Evolutionary conservation across 2,113 vertebrate genomes (phyloP), one percentile per base, ranked within the genome.

Genomic region (Eulemur macaco): DNA sequence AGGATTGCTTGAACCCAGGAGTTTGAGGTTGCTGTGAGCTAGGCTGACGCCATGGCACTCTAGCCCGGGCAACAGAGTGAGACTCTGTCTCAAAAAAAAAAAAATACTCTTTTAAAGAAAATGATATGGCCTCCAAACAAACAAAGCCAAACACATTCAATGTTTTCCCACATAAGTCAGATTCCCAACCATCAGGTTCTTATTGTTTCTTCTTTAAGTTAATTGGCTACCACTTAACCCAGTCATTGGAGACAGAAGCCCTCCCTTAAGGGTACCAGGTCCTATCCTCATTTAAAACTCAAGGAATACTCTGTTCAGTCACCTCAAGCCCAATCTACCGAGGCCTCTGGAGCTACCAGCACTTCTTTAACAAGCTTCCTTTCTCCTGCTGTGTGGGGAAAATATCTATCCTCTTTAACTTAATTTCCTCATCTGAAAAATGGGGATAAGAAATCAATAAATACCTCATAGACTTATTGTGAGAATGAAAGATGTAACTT

Each of bases 31-130:
- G 39, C 39, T 39, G 39, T 39, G 39, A 39, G 39, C 39, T 39
- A 39, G 39, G 39, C 39, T 39, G 39, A 39, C 39, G 39, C 39
- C 39, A 39, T 39, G 39, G 39, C 39, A 39, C 39, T 39, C 39
- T 39, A 3, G 39, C 39, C 39, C 39, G 39, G 39, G 39, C 39
- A 39, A 39, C 39, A 39, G 39, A 39, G 39, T 39, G 39, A 39
- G 39, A 39, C 39, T 39, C 39, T 39, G 39, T 39, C 39, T 39
- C 39, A 39, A 39, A 39, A 39, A 39, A 39, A 95, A 81, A 81
- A 86, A 86, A 91, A 86, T 34, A 68, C 56, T 92, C 58, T 56
- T 96, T 97, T 89, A 60, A 81, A 96, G 83, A 97, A 97, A 95
- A 91, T 91, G 29, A 54, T 34, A 3, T 52, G 29, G 27, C 18